Evolutionary conservation across 2,888 invertebrate species (phyloP).

Genomic region (Eristalinus sepulchralis): DNA sequence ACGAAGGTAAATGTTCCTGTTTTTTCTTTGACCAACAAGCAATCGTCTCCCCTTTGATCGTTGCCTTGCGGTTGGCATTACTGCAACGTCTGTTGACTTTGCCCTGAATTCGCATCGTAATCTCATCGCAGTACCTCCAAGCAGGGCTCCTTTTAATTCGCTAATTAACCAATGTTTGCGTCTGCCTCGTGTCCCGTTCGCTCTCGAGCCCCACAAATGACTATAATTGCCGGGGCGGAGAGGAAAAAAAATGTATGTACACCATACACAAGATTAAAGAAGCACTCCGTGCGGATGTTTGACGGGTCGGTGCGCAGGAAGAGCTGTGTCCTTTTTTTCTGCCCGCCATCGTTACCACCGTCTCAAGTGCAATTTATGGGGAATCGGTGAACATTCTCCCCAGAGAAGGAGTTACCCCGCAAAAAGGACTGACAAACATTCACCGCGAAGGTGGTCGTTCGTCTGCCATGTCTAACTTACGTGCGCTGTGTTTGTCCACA

Average conservation of each 20-base stretch:
- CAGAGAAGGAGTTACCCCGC: slow-evolving; percentile 3
- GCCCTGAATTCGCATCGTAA: slow-evolving; percentile 11
- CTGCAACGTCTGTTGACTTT: slow-evolving; percentile 11
- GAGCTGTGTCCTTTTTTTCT: neutral
- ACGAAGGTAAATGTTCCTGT: slow-evolving; percentile 33
- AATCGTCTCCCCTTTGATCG: neutral
- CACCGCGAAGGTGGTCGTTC: neutral
- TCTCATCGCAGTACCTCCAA: neutral
- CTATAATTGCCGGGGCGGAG: neutral
- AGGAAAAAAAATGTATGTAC: neutral
- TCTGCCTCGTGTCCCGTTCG: neutral
- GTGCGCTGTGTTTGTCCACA: slow-evolving; percentile 17
- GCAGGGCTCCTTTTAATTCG: slow-evolving; percentile 27
- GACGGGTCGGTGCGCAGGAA: neutral
- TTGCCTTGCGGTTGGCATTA: neutral
- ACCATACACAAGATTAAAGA: slow-evolving; percentile 14
- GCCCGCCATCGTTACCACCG: slow-evolving; percentile 16
- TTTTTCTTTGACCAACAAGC: neutral
- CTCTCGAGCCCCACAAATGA: neutral
- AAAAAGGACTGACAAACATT: slow-evolving; percentile 34
- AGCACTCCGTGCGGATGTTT: neutral
- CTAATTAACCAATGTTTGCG: slow-evolving; percentile 34
- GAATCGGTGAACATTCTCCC: slow-evolving; percentile 47
- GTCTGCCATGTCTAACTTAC: slow-evolving; percentile 20
- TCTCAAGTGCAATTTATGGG: slow-evolving; percentile 56